Base-by-base conservation (phyloP, 2,888 invertebrate genomes). In the Andrena trimmerana region DNA sequence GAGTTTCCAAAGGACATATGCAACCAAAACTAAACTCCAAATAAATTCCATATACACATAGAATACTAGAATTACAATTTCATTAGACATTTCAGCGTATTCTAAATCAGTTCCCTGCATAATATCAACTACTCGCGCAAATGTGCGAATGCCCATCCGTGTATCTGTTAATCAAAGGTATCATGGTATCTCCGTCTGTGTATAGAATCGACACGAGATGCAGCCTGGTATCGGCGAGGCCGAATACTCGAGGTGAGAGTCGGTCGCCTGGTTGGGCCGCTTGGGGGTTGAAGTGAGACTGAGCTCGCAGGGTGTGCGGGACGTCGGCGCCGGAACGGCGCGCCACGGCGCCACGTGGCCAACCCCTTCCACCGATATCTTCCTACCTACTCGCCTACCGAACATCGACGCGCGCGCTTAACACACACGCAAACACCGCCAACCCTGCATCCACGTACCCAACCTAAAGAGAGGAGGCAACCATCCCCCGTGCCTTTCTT, bases 281-380 rank as follows among this genome's bases (percentile, higher is more conserved):
- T 84, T 69, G 78, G 90, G 89, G 89, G 88, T 88, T 88, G 87
- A 87, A 89, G 89, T 88, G 89, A 89, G 90, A 92, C 91, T 91
- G 90, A 88, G 89, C 87, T 86, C 91, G 85, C 88, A 86, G 86
- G 84, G 90, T 88, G 86, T 87, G 90, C 89, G 92, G 90, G 90
- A 88, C 86, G 88, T 88, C 91, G 94, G 94, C 94, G 94, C 94
- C 94, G 91, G 90, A 88, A 90, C 90, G 94, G 90, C 94, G 94
- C 94, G 94, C 92, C 94, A 91, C 91, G 93, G 93, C 93, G 93
- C 93, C 93, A 92, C 93, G 93, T 93, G 93, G 92, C 92, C 93
- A 93, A 88, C 89, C 90, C 87, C 85, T 88, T 86, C 89, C 84
- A 88, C 86, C 71, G 76, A 80, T 87, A 87, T 87, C 83, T 86